These are phyloP conservation scores for Griposia aprilina DNA, from an alignment of 2,888 invertebrate genomes.

Conservation along the genomic window DNA sequence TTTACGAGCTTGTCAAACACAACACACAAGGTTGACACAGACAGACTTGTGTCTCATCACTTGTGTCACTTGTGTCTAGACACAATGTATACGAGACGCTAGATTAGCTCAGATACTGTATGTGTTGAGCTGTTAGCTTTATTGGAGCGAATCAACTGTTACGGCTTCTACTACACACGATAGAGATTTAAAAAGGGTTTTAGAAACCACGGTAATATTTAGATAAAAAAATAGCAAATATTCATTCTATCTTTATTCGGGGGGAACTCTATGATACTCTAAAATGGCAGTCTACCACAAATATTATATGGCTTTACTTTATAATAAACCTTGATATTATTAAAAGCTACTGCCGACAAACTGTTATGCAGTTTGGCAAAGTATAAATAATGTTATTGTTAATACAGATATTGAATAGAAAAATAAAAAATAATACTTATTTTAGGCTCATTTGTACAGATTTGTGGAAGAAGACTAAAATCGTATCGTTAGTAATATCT, in stretches of 20 bases:
- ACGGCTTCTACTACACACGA: neutral
- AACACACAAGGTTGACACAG: conserved; percentile 72
- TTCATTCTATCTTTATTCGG: neutral
- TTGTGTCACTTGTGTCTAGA: conserved; percentile 48
- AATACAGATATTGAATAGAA: too few species aligned
- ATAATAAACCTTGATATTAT: neutral
- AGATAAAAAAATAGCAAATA: neutral
- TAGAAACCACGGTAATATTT: neutral
- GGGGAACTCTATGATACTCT: neutral
- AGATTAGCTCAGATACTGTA: conserved; percentile 55
- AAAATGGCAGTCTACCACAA: neutral
- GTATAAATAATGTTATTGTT: too few species aligned
- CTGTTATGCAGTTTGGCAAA: too few species aligned
- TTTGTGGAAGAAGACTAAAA: neutral
- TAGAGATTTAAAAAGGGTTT: neutral
- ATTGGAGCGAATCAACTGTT: conserved; percentile 34
- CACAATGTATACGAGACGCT: conserved; percentile 60
- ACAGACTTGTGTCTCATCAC: conserved; percentile 59
- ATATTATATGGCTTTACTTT: neutral
- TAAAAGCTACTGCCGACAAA: too few species aligned
- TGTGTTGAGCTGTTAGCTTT: conserved; percentile 39
- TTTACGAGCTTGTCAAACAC: conserved; percentile 74
- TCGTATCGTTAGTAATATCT: neutral
- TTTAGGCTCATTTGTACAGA: neutral
- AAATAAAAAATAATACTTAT: too few species aligned